Evolutionary conservation across 2,113 vertebrate genomes (phyloP).

Genomic region (Leucoraja erinaceus): DNA sequence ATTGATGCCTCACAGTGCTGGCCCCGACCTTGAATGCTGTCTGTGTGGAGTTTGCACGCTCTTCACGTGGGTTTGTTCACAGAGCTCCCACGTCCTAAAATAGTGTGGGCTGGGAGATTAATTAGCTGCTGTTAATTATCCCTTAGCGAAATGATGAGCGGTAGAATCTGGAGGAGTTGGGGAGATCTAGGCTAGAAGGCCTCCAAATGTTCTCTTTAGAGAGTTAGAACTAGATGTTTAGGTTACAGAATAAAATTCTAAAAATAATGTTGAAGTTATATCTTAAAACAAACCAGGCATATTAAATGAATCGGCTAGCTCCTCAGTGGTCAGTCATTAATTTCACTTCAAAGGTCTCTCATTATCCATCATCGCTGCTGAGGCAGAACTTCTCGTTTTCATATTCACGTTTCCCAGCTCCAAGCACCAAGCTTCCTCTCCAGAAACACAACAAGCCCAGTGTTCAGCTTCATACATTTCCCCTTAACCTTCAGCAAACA

Average conservation of each 20-base stretch:
- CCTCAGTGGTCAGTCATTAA: not conserved
- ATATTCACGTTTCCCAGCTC: not conserved
- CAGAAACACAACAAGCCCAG: not conserved
- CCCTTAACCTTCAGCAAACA: not conserved
- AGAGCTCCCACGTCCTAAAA: too few species aligned
- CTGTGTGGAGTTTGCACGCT: too few species aligned
- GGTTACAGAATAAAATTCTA: not conserved
- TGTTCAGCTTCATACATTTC: slow-evolving; percentile 1
- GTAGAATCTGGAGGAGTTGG: too few species aligned
- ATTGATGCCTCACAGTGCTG: too few species aligned
- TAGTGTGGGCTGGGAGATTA: too few species aligned
- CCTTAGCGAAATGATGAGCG: too few species aligned
- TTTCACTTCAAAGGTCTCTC: not conserved
- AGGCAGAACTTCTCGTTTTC: not conserved
- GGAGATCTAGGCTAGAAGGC: not conserved
- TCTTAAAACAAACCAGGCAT: not conserved
- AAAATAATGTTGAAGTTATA: slow-evolving; percentile 14
- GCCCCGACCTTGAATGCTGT: too few species aligned
- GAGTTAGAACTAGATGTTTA: not conserved
- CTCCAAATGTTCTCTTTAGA: not conserved
- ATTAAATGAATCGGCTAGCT: not conserved
- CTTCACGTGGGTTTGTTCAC: too few species aligned
- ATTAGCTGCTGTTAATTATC: too few species aligned
- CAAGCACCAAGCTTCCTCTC: slow-evolving; percentile 17
- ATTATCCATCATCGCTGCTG: not conserved